These are phyloP conservation scores for Melanotaenia duboulayi DNA, from an alignment of 2,113 vertebrate species.

Conservation along the genomic window DNA sequence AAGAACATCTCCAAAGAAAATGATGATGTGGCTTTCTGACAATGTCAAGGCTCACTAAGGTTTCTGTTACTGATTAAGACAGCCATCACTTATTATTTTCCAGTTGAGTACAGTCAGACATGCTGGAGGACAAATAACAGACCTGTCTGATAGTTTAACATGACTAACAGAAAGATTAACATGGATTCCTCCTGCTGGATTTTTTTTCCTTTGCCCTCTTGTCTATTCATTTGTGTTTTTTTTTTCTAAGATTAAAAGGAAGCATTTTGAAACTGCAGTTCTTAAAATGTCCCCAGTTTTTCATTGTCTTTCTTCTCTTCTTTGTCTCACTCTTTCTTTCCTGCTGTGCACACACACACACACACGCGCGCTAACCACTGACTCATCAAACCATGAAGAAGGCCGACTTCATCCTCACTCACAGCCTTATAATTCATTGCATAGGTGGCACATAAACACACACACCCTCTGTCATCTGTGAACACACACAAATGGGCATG, in stretches of 20 bases:
- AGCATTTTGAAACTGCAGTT: constrained; percentile 29
- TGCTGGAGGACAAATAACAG: constrained; percentile 44
- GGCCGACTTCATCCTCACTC: constrained; percentile 60
- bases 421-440: constrained; percentile 72
- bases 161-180: constrained; percentile 45
- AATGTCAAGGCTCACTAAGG: constrained; percentile 49
- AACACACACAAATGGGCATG: constrained; percentile 44
- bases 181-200: constrained; percentile 21
- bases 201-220: constrained; percentile 28
- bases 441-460: constrained; percentile 64
- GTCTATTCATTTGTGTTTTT: constrained; percentile 10
- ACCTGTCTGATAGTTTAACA: constrained; percentile 48
- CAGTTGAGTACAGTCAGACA: constrained; percentile 58
- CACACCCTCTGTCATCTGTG: constrained; percentile 17
- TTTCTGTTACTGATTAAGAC: constrained; percentile 78
- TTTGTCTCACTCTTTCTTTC: constrained; percentile 48
- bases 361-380: constrained; percentile 61
- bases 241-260: constrained; percentile 36
- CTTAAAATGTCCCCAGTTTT: constrained; percentile 46
- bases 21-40: constrained; percentile 59
- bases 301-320: constrained; percentile 35
- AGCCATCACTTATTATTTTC: constrained; percentile 78
- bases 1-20: constrained; percentile 40
- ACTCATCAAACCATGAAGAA: constrained; percentile 74
- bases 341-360: constrained; percentile 45